A percentile compares a stretch with the other conserved stretches of the same genome.
phyloP scores from a whole-genome alignment of 1,140 invertebrate genomes.

The Zelostemma sp. region DNA sequence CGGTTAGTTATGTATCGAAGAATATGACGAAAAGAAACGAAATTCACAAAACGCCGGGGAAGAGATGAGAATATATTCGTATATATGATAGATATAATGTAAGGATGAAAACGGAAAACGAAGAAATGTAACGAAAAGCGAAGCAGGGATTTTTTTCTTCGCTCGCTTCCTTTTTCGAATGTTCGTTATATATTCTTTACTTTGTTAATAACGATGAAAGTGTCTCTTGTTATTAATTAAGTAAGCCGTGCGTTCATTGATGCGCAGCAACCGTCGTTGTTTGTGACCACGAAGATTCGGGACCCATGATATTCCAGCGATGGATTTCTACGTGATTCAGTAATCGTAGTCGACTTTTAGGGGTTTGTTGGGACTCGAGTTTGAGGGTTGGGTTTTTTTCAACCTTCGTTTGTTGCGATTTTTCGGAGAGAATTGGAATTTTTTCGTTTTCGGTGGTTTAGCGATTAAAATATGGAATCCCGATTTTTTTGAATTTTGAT shows the following conservation, averaged over 20 bases:
- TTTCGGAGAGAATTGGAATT: too few species aligned
- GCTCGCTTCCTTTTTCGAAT: constrained; percentile 11
- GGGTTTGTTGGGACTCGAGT: too few species aligned
- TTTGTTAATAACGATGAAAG: constrained; percentile 10
- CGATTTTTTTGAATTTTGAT: too few species aligned
- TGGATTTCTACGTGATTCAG: too few species aligned
- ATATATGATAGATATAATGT: neutral
- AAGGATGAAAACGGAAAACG: neutral
- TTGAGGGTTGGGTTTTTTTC: too few species aligned
- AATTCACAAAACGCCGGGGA: neutral
- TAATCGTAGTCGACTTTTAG: too few species aligned
- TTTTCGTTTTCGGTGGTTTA: too few species aligned
- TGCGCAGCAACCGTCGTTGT: neutral
- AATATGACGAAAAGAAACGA: constrained; percentile 4
- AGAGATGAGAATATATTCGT: neutral
- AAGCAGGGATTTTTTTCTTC: constrained; percentile 3
- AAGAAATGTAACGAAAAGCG: constrained; percentile 8
- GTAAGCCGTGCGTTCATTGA: neutral
- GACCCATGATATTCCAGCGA: neutral
- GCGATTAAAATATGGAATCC: too few species aligned
- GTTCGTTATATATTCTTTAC: constrained; percentile 1
- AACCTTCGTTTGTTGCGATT: too few species aligned
- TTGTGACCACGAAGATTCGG: neutral
- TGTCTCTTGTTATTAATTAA: constrained; percentile 8
- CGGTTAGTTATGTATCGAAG: neutral